A percentile compares a stretch with the other conserved stretches of the same genome.
phyloP scores from a whole-genome alignment of 2,113 vertebrate species.

The Syrrhaptes paradoxus region DNA sequence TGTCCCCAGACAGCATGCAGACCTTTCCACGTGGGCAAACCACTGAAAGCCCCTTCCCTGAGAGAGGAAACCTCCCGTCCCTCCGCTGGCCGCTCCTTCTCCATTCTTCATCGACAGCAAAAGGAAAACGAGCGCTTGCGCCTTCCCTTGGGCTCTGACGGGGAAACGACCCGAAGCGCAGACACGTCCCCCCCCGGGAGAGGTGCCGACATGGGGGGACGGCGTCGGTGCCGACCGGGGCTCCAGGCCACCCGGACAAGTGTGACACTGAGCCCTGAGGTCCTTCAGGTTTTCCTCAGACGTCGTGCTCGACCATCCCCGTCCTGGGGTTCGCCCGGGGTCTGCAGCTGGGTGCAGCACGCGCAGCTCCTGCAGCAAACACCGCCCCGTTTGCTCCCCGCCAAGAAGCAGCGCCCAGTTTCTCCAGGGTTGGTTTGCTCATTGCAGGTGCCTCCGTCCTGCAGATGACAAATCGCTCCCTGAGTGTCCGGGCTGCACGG shows the following conservation, averaged over 20 bases:
- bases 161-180: fast-evolving
- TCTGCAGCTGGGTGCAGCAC: fast-evolving
- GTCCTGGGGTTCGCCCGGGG: neutral
- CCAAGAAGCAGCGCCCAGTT: neutral
- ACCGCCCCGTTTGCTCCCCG: neutral
- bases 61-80: neutral
- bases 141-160: neutral
- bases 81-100: neutral
- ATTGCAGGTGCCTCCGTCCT: conserved; percentile 9
- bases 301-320: neutral
- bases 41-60: neutral
- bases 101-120: fast-evolving
- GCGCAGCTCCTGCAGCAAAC: neutral
- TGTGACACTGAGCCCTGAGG: neutral
- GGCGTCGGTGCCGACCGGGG: neutral
- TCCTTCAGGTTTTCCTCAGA: neutral
- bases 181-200: neutral
- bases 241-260: fast-evolving
- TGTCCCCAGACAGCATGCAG: neutral
- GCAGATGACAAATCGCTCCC: conserved; percentile 55
- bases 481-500: neutral
- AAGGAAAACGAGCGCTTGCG: neutral
- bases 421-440: neutral
- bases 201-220: neutral
- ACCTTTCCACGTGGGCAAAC: neutral